Evolutionary conservation across 2,113 vertebrate species (phyloP).

Genomic region (Oncorhynchus masou): DNA sequence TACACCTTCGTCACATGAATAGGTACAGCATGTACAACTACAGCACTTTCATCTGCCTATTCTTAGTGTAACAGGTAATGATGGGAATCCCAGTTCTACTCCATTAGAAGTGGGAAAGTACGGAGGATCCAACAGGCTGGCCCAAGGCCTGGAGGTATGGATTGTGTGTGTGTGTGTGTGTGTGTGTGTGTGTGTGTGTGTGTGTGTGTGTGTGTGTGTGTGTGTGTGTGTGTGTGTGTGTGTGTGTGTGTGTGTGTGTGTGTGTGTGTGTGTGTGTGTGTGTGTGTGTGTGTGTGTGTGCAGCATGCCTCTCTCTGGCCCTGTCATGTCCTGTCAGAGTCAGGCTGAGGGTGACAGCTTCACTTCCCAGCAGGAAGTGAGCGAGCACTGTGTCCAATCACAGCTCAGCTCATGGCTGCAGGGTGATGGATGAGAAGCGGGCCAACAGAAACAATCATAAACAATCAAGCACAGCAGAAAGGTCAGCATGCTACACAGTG

Average conservation of each 20-base stretch:
- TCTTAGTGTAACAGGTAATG: neutral
- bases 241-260: no score
- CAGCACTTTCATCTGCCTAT: neutral
- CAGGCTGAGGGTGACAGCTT: slow-evolving; percentile 47
- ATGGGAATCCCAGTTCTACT: neutral
- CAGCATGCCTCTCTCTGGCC: slow-evolving; percentile 29
- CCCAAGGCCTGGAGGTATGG: neutral
- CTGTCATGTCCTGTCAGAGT: slow-evolving; percentile 54
- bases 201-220: no score
- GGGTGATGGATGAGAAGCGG: slow-evolving; percentile 52
- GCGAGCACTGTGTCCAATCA: slow-evolving; percentile 44
- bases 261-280: neutral
- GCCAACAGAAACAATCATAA: slow-evolving; percentile 48
- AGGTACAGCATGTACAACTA: neutral
- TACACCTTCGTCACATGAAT: neutral
- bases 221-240: no score
- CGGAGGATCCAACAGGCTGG: neutral
- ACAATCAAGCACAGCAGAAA: slow-evolving; percentile 43
- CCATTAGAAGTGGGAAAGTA: neutral
- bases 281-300: slow-evolving; percentile 30
- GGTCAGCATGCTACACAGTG: slow-evolving; percentile 21
- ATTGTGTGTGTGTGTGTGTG: neutral
- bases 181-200: neutral
- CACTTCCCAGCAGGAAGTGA: slow-evolving; percentile 45
- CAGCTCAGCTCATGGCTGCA: slow-evolving; percentile 49